These are phyloP conservation scores for Aix galericulata DNA, from an alignment of 2,113 vertebrate species.

Conservation along the genomic window DNA sequence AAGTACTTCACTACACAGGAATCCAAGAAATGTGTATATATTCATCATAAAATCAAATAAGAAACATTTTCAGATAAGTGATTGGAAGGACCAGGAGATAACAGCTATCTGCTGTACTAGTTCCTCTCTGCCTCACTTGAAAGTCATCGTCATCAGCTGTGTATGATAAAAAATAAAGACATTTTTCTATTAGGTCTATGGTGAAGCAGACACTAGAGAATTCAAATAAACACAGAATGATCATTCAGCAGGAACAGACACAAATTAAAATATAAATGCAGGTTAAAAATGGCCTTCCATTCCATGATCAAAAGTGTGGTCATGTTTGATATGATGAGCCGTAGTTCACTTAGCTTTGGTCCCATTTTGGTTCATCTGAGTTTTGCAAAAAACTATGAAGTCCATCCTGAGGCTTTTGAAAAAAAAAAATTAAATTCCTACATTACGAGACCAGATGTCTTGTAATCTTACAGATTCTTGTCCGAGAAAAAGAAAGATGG, in stretches of 20 bases:
- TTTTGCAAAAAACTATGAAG: background rate
- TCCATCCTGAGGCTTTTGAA: background rate
- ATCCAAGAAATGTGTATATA: background rate
- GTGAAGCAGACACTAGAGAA: background rate
- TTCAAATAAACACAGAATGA: background rate
- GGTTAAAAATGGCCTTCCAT: background rate
- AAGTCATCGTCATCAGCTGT: background rate
- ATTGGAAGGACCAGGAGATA: background rate
- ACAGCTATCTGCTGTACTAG: background rate
- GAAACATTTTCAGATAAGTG: background rate
- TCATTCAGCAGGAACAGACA: background rate
- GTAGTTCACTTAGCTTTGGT: background rate
- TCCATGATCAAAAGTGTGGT: background rate
- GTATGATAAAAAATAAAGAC: slow-evolving; percentile 22
- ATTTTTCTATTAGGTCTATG: background rate
- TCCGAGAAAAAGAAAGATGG: background rate
- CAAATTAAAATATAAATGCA: background rate
- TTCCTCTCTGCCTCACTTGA: background rate
- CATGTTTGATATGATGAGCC: background rate
- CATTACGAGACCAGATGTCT: background rate
- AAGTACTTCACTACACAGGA: background rate
- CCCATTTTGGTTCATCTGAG: background rate
- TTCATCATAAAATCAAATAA: background rate
- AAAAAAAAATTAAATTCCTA: background rate
- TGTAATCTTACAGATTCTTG: background rate